Evolutionary conservation across 2,113 vertebrate species (phyloP), one percentile per base, ranked within the genome.

Genomic region (Symphodus melops): DNA sequence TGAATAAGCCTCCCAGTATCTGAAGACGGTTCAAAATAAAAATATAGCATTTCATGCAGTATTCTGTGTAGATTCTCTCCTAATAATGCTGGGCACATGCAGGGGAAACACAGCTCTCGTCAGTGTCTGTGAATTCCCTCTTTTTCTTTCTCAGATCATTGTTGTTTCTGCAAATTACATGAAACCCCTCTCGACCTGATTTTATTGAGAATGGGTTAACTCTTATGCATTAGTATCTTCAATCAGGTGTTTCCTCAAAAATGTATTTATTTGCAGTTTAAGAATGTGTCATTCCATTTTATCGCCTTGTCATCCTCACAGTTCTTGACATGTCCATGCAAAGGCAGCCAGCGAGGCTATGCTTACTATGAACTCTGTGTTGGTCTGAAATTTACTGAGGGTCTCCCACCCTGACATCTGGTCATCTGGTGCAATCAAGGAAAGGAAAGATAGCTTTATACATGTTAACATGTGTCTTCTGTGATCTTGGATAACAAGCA

Each of bases 351-450:
- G 65, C n/a, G 2, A 33, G 80, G 48, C 82, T 76, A 46, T 86
- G 88, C 88, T 90, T 89, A 90, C 88, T 77, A 89, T 88, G 81
- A 75, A 77, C 75, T 79, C 49, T 82, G 82, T 83, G 86, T 71
- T 82, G 86, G 52, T 61, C 67, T 86, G 80, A 91, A 77, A 72
- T 79, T 85, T 88, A 87, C 28, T 66, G 84, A 77, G 72, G 81
- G 55, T 69, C 70, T 86, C 79, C 72, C 68, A 53, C 58, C 75
- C 84, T 82, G 65, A 84, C 9, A 68, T 59, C 53, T 79, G 59
- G 77, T 85, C 83, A 36, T 89, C 88, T n/a, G 87, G 86, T 84
- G 83, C 79, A 78, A 25, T 88, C 69, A 82, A 83, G 88, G 79
- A 88, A 84, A 90, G 63, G 62, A 88, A 53, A 83, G 77, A 90